phyloP scores from a whole-genome alignment of 1,140 invertebrate species.

The Hylaeus volcanicus region DNA sequence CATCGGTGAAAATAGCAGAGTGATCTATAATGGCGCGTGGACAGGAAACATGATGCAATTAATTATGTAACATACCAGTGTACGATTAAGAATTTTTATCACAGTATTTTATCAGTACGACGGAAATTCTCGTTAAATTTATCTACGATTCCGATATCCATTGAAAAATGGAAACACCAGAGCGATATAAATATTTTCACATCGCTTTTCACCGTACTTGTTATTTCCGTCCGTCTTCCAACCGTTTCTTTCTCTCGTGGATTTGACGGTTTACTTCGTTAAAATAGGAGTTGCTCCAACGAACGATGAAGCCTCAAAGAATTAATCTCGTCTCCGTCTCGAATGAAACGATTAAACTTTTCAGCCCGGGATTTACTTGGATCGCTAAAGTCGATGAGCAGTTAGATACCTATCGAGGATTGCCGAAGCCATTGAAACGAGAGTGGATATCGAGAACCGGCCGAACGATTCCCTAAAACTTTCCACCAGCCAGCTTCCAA shows the following conservation, averaged over 20 bases:
- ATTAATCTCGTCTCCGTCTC: not conserved
- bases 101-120: not conserved
- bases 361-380: not conserved
- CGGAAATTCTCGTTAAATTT: not conserved
- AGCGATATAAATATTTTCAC: not conserved
- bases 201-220: not conserved
- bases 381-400: not conserved
- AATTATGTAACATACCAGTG: not conserved
- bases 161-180: not conserved
- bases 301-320: not conserved
- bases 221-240: not conserved
- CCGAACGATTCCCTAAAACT: not conserved
- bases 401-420: not conserved
- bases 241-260: not conserved
- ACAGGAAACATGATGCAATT: not conserved
- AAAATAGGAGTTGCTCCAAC: not conserved
- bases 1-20: too few relatives aligned
- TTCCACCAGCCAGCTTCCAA: not conserved
- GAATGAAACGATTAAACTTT: not conserved
- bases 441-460: not conserved
- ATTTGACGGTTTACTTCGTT: not conserved
- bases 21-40: not conserved
- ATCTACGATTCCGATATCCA: not conserved
- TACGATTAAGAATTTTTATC: not conserved
- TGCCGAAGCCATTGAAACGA: not conserved